Evolutionary conservation across 2,888 invertebrate genomes (phyloP).

Genomic region (Drosophila phalerata): DNA sequence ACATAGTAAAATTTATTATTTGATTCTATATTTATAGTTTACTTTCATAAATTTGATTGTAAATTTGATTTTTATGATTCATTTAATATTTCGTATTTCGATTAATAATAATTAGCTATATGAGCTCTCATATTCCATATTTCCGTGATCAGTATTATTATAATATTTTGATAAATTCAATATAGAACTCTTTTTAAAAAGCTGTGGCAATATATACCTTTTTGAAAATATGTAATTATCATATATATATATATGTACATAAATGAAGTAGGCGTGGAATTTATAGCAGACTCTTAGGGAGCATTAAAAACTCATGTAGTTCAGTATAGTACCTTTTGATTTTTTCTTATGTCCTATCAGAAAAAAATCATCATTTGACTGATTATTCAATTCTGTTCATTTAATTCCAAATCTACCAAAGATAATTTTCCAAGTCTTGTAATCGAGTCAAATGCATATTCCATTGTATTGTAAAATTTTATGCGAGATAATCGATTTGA

Average conservation of each 20-base stretch:
- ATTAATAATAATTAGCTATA: conserved; percentile 2
- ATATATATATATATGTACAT: not conserved
- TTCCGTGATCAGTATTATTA: conserved; percentile 10
- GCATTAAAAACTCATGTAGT: not conserved
- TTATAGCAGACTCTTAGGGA: not conserved
- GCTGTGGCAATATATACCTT: conserved; percentile 11
- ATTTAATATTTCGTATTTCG: conserved; percentile 2
- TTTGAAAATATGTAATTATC: not conserved
- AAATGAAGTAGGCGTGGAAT: not conserved
- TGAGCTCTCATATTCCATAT: conserved; percentile 3
- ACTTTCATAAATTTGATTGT: not conserved
- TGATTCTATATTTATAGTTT: not conserved
- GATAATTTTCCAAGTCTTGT: not conserved
- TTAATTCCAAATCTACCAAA: not conserved
- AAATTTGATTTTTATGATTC: not conserved
- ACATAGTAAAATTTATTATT: not conserved
- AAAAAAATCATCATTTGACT: not conserved
- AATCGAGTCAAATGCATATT: not conserved
- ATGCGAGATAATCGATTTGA: not conserved
- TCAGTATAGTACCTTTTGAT: not conserved
- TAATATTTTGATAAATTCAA: conserved; percentile 4
- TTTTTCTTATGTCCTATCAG: not conserved
- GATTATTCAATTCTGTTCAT: not conserved
- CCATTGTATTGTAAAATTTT: not conserved
- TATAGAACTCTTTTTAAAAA: not conserved